These are phyloP conservation scores for Platyura marginata DNA, from an alignment of 1,140 invertebrate genomes.

Conservation along the genomic window DNA sequence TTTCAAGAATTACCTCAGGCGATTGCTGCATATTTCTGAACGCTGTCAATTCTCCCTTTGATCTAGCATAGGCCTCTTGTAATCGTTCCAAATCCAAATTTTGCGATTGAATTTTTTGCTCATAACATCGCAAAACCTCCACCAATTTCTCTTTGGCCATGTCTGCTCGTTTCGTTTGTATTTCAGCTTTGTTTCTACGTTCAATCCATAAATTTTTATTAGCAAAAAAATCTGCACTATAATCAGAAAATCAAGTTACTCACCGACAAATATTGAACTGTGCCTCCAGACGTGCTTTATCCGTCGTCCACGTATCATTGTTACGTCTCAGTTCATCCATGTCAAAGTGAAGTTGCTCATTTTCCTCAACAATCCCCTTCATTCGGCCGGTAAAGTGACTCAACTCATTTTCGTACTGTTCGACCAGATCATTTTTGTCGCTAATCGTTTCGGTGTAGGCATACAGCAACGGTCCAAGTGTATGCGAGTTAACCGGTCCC, in stretches of 20 bases:
- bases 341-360: constrained; percentile 34
- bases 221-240: constrained; percentile 31
- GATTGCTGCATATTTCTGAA: constrained; percentile 32
- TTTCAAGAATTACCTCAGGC: constrained; percentile 31
- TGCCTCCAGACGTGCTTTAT: constrained; percentile 17
- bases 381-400: constrained; percentile 37
- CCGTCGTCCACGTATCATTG: constrained; percentile 24
- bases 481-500: constrained; percentile 33
- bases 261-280: constrained; percentile 18
- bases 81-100: constrained; percentile 36
- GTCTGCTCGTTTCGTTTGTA: constrained; percentile 24
- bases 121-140: constrained; percentile 36
- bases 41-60: constrained; percentile 32
- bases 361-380: constrained; percentile 40
- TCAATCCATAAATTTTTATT: constrained; percentile 22
- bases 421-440: constrained; percentile 44
- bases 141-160: constrained; percentile 36
- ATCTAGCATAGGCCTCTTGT: constrained; percentile 31
- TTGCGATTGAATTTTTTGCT: constrained; percentile 35
- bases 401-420: constrained; percentile 36
- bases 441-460: constrained; percentile 43
- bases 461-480: constrained; percentile 37
- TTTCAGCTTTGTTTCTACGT: constrained; percentile 16
- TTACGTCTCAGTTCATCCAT: constrained; percentile 32
- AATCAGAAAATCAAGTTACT: constrained; percentile 24